Evolutionary conservation across 92 coral and sea anemone species (phyloP).

Genomic region (Phenganax stokvisi): DNA sequence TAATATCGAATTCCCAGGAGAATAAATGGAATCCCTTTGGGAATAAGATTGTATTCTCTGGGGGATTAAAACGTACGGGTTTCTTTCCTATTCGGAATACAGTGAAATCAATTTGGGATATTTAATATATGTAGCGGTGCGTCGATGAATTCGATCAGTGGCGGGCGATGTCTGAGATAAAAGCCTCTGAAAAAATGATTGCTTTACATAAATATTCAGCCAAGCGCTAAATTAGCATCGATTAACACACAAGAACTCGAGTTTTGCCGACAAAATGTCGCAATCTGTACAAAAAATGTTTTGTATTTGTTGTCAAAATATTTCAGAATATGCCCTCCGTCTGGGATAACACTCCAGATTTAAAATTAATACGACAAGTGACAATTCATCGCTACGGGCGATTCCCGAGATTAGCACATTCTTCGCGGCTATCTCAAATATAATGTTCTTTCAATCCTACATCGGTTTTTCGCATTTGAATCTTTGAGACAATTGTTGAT

Average conservation of each 20-base stretch:
- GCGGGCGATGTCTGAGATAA: conserved; percentile 1
- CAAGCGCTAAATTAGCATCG: conserved; percentile 21
- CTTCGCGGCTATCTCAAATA: not conserved
- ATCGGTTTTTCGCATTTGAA: no score
- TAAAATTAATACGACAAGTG: not conserved
- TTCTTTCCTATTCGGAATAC: not conserved
- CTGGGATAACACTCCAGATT: not conserved
- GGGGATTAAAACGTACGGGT: not conserved
- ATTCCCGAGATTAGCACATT: conserved; percentile 6
- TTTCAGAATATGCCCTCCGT: not conserved
- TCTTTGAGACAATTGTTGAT: no score
- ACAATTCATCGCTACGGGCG: not conserved
- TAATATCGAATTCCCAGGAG: not conserved
- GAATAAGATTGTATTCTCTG: not conserved
- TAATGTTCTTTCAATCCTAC: not conserved
- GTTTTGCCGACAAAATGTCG: not conserved
- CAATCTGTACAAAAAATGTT: not conserved
- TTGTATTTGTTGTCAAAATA: not conserved
- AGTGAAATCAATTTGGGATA: not conserved
- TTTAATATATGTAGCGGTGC: not conserved
- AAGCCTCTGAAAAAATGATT: not conserved
- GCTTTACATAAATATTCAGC: not conserved
- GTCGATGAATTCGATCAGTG: not conserved
- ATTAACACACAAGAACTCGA: not conserved
- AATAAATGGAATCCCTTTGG: not conserved